Conservation (phyloP, 2,888 invertebrate genomes). For the Brenthis hecate region DNA sequence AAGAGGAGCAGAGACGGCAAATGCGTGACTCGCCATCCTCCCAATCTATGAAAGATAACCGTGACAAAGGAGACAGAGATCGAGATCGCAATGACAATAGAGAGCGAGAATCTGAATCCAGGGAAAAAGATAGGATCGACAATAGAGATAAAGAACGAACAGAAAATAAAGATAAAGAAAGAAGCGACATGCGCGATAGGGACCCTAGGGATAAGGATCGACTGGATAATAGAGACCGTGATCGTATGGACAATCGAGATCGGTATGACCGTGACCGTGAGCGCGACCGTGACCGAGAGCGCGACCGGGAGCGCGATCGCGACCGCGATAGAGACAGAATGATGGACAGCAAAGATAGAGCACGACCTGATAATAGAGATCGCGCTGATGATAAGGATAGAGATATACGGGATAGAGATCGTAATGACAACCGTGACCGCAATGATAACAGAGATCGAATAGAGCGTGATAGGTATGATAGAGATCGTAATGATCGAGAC, state of each 20-base stretch:
- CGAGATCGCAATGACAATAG: constrained; percentile 49
- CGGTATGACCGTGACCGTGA: constrained; percentile 53
- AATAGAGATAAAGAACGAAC: constrained; percentile 60
- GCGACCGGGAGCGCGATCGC: constrained; percentile 51
- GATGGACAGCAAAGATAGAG: constrained; percentile 48
- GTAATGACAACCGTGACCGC: constrained; percentile 59
- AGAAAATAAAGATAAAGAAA: constrained; percentile 50
- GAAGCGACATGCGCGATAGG: constrained; percentile 45
- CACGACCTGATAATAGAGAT: constrained; percentile 50
- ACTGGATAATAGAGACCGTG: constrained; percentile 47
- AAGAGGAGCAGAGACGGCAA: constrained; percentile 92
- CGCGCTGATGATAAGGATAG: constrained; percentile 52
- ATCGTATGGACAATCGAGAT: constrained; percentile 49
- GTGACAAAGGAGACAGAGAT: constrained; percentile 53
- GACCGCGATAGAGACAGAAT: constrained; percentile 49
- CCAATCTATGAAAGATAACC: constrained; percentile 52
- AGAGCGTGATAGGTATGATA: constrained; percentile 48
- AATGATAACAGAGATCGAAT: constrained; percentile 36
- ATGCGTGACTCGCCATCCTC: constrained; percentile 66
- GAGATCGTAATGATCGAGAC: constrained; percentile 59
- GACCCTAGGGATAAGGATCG: constrained; percentile 62
- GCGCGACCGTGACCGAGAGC: constrained; percentile 50
- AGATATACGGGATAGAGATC: constrained; percentile 60
- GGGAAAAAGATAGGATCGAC: constrained; percentile 55
- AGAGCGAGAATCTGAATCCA: constrained; percentile 56